Base-by-base conservation (phyloP, 2,113 vertebrate species). In the Marmota flaviventris region DNA sequence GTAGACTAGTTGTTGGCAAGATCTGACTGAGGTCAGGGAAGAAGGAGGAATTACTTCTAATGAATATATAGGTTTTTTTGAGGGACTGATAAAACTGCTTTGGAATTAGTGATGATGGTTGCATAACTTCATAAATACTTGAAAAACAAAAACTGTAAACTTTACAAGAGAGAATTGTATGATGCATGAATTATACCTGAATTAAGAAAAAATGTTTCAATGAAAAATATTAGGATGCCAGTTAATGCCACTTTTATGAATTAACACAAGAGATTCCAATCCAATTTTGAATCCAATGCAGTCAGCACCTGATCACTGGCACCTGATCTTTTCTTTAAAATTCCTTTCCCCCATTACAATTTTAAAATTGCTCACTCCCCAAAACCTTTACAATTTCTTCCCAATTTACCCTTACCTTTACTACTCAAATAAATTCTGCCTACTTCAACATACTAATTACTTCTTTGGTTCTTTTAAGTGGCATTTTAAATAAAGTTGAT, bases 291-390 rank as follows among this genome's bases (percentile, higher is more conserved):
- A 63, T 56, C 56, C 42, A 39, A 73, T 32, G 86, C 34, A 84
- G 58, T 56, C 27, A 77, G 39, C 27, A n/a, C 48, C 48, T 51
- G 48, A 51, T 51, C 48, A 51, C 12, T 51, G 48, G 12, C n/a
- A 16, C 14, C 69, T 78, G 37, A 58, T 48, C 37, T 90, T 86
- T 69, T 61, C 78, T 53, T 91, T 86, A 82, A 79, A 91, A 94
- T 73, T 5, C 45, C 20, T 83, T 89, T n/a, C 70, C 56, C 56
- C 11, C 11, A 81, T 67, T 45, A 89, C 85, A 89, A 78, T 17
- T 24, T 79, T 72, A 61, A 65, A 39, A 48, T 63, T 65, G 72
- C 29, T 94, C 92, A 83, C 39, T 61, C 51, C 45, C 53, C 78
- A 65, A 82, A 45, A 94, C 39, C 6, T 34, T 24, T 16, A 77